Base-by-base conservation (phyloP, 2,113 vertebrate genomes). In the Pungitius pungitius region DNA sequence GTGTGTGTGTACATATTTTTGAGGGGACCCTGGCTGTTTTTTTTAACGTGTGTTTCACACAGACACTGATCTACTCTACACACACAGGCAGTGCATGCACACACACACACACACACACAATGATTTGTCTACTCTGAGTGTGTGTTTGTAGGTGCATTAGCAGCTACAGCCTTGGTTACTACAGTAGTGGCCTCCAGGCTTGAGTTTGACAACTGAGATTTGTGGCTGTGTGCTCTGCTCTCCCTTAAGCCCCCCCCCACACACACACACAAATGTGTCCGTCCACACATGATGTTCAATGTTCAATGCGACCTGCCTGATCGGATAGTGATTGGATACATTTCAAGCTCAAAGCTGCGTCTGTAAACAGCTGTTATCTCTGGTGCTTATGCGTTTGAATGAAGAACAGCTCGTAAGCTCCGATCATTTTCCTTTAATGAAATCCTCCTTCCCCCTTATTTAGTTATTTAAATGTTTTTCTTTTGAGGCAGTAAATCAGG, bases 161-260 rank as follows among this genome's bases (percentile, higher is more conserved):
- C 69, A 77, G 81, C 73, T 69, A 43, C 35, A 63, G 73, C 60
- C 49, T 70, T 64, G 58, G 73, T 76, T 76, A 30, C 78, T 65
- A 47, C 75, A 47, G 59, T 69, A 54, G 7, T 54, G 69, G 78
- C 81, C 85, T 85, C 56, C n/a, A 70, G 87, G 76, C 83, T 80
- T 39, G 8, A 59, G 27, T 69, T 68, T 87, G 78, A 64, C 83
- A 86, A 69, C 55, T 39, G 77, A 78, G 76, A 78, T 80, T 77
- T 83, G 77, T 65, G 61, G 66, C 68, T 47, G 59, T 58, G 62
- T 62, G 59, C 30, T 69, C 30, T 9, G 40, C 65, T 76, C 43
- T 78, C 37, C 71, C 60, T 56, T 13, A 65, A 82, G 80, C 68
- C 51, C 17, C 1, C 40, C 51, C 59, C 42, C 14, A 2, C 52